Percentiles rank a stretch among this genome's conserved stretches.
These are phyloP conservation scores for Colistium nudipinnis DNA, from an alignment of 2,113 vertebrate species.

Conservation along the genomic window DNA sequence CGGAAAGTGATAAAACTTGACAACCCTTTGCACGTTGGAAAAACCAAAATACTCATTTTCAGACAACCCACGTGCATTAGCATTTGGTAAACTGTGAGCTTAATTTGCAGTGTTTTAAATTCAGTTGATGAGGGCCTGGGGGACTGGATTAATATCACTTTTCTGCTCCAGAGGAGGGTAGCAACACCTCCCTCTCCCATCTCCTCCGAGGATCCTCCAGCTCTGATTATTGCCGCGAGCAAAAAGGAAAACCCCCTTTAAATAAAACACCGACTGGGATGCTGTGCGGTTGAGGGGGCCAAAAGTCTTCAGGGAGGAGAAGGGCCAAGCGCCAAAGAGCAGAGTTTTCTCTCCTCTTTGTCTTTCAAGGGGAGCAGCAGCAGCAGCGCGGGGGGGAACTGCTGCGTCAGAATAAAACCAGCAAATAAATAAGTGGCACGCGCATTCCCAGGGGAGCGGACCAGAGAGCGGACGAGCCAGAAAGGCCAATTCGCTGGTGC, in stretches of 20 bases:
- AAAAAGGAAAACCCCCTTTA: constrained; percentile 33
- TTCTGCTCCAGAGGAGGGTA: constrained; percentile 36
- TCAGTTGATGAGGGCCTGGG: constrained; percentile 7
- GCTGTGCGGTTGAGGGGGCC: background rate
- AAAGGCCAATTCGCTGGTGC: background rate
- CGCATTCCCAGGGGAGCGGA: no score
- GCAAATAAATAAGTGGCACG: no score
- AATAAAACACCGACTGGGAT: constrained; percentile 53
- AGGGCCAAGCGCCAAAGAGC: constrained; percentile 23
- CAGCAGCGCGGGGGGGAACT: background rate
- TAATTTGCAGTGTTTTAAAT: constrained; percentile 39
- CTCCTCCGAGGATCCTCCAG: constrained; percentile 27
- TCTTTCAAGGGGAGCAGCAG: background rate
- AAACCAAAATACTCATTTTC: background rate
- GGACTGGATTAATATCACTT: constrained; percentile 48
- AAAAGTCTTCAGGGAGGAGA: constrained; percentile 11
- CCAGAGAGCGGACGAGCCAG: background rate
- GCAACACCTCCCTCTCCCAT: constrained; percentile 18
- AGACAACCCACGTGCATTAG: background rate
- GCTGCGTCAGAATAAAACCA: background rate
- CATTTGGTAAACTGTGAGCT: constrained; percentile 7
- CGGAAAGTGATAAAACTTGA: background rate
- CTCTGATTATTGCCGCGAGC: constrained; percentile 41
- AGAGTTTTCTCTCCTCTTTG: background rate
- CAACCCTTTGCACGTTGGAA: background rate